Evolutionary conservation across 2,888 invertebrate species (phyloP).

Genomic region (Hermaeophaga mercurialis): DNA sequence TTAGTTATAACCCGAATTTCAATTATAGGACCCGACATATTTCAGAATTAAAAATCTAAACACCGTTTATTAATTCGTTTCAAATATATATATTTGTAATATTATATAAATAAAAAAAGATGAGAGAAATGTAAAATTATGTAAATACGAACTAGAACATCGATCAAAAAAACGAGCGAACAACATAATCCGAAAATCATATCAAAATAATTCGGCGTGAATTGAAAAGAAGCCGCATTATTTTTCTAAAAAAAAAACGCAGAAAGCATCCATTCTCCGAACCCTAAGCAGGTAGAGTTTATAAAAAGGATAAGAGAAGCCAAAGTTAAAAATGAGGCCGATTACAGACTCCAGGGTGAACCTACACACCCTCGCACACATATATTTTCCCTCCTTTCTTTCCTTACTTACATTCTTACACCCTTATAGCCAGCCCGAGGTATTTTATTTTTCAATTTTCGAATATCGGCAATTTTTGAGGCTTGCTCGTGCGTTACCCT

Average conservation of each 20-base stretch:
- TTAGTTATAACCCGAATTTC: too few species aligned
- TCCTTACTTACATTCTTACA: slow-evolving; percentile 35
- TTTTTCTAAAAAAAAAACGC: slow-evolving; percentile 21
- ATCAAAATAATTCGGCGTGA: slow-evolving; percentile 17
- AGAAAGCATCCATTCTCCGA: slow-evolving; percentile 16
- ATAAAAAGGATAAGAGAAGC: slow-evolving; percentile 44
- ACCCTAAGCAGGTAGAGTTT: slow-evolving; percentile 34
- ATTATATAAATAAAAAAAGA: too few species aligned
- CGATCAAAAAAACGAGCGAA: slow-evolving; percentile 14
- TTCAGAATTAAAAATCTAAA: too few species aligned
- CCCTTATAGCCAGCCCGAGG: slow-evolving; percentile 26
- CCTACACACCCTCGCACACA: slow-evolving; percentile 44
- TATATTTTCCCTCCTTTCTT: slow-evolving; percentile 41
- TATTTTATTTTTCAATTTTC: slow-evolving; percentile 43
- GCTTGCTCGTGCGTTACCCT: slow-evolving; percentile 23
- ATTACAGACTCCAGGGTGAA: slow-evolving; percentile 48
- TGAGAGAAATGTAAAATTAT: too few species aligned
- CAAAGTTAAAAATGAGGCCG: slow-evolving; percentile 50
- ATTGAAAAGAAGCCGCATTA: slow-evolving; percentile 19
- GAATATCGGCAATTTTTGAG: slow-evolving; percentile 38
- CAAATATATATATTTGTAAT: too few species aligned
- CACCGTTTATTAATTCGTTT: too few species aligned
- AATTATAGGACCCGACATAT: too few species aligned
- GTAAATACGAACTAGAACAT: too few species aligned
- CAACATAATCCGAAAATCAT: slow-evolving; percentile 8